Evolutionary conservation across 2,797 vertebrate species (phyloP).

Genomic region (Macrochelys suwanniensis): DNA sequence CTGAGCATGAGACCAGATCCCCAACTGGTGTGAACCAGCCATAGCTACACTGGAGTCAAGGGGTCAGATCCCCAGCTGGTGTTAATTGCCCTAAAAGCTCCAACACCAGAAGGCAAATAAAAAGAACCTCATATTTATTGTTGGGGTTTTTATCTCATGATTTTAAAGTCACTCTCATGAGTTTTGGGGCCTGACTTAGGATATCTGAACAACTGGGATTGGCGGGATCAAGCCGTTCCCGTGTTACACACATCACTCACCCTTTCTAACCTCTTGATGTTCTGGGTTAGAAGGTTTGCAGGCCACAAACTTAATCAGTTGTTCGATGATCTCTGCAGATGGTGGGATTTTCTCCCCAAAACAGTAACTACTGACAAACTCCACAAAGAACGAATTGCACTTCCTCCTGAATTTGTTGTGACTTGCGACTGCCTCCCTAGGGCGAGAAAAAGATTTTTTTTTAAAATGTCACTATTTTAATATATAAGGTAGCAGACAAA

Average conservation of each 20-base stretch:
- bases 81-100: not conserved
- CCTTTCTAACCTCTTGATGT: not conserved
- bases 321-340: not conserved
- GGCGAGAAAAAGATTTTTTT: not conserved
- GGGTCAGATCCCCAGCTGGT: not conserved
- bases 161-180: not conserved
- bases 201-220: not conserved
- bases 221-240: not conserved
- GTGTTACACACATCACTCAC: not conserved
- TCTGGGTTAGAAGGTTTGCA: not conserved
- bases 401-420: constrained; percentile 40
- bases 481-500: not conserved
- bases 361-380: not conserved
- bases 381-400: constrained; percentile 14
- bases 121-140: not conserved
- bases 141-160: not conserved
- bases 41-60: not conserved
- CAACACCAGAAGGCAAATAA: not conserved
- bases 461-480: not conserved
- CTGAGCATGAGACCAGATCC: not conserved
- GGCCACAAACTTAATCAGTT: not conserved
- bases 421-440: not conserved
- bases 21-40: not conserved
- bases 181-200: not conserved
- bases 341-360: not conserved